These are phyloP conservation scores for Aromia moschata DNA, from an alignment of 2,888 invertebrate species.

Conservation along the genomic window DNA sequence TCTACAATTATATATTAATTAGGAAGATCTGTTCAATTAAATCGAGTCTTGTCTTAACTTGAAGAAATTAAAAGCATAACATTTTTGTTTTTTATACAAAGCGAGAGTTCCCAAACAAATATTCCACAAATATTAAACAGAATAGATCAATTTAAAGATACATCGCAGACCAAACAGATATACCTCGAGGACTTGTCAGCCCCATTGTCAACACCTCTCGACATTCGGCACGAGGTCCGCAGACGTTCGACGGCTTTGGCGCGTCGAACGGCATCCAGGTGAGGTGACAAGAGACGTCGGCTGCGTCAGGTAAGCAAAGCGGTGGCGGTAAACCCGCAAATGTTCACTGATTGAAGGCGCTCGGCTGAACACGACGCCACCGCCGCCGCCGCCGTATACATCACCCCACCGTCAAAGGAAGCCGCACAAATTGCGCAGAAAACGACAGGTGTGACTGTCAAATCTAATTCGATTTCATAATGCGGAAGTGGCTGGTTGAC, in stretches of 20 bases:
- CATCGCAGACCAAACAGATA: no score
- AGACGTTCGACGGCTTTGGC: not conserved
- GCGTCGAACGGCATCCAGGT: constrained; percentile 35
- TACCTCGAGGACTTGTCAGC: no score
- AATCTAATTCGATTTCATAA: constrained; percentile 14
- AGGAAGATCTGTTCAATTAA: no score
- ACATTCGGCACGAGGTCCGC: constrained; percentile 33
- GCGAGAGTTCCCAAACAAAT: no score
- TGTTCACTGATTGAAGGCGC: constrained; percentile 49
- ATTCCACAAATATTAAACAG: no score
- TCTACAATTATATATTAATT: no score
- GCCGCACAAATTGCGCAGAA: constrained; percentile 31
- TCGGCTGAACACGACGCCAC: constrained; percentile 33
- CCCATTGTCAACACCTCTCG: no score
- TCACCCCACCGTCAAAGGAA: constrained; percentile 29
- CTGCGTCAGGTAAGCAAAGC: constrained; percentile 43
- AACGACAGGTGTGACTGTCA: constrained; percentile 31
- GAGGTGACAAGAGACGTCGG: constrained; percentile 42
- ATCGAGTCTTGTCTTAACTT: no score
- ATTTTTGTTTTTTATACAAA: no score
- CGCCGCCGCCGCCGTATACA: constrained; percentile 21
- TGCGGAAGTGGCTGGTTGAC: not conserved
- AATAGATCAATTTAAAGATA: no score
- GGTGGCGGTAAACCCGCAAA: constrained; percentile 50
- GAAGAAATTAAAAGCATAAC: no score